phyloP scores from a whole-genome alignment of 2,888 invertebrate species.

The Macrosoma leucophasiata region DNA sequence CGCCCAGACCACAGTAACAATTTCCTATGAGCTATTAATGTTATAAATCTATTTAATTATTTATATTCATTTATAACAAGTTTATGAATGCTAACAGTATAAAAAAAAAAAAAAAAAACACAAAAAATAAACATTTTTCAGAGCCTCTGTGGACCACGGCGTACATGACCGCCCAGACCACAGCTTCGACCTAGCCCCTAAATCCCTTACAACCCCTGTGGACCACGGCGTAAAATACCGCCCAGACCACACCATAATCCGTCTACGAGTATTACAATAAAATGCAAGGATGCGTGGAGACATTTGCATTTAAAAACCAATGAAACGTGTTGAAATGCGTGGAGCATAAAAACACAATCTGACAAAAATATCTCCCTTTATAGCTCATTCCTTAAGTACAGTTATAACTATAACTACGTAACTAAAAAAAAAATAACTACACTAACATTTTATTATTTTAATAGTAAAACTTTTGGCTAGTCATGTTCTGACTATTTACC shows the following conservation, averaged over 20 bases:
- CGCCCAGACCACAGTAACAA: constrained; percentile 10
- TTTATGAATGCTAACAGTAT: too few relatives aligned
- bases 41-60: too few relatives aligned
- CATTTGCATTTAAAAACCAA: constrained; percentile 1
- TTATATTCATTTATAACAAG: too few relatives aligned
- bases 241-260: too few relatives aligned
- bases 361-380: background rate
- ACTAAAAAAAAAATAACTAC: background rate
- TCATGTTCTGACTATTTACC: background rate
- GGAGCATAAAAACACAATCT: too few relatives aligned
- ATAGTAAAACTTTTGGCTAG: too few relatives aligned
- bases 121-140: constrained; percentile 1
- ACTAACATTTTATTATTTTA: background rate
- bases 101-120: too few relatives aligned
- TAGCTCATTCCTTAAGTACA: background rate
- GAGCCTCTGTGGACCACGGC: constrained; percentile 9
- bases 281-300: constrained; percentile 3
- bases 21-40: too few relatives aligned
- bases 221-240: constrained; percentile 5
- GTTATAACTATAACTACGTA: background rate
- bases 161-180: constrained; percentile 8
- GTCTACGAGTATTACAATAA: too few relatives aligned
- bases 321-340: background rate
- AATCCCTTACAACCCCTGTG: constrained; percentile 7
- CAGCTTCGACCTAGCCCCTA: constrained; percentile 5